phyloP scores from a whole-genome alignment of 2,888 invertebrate genomes.

The Drosophila multiciliata region DNA sequence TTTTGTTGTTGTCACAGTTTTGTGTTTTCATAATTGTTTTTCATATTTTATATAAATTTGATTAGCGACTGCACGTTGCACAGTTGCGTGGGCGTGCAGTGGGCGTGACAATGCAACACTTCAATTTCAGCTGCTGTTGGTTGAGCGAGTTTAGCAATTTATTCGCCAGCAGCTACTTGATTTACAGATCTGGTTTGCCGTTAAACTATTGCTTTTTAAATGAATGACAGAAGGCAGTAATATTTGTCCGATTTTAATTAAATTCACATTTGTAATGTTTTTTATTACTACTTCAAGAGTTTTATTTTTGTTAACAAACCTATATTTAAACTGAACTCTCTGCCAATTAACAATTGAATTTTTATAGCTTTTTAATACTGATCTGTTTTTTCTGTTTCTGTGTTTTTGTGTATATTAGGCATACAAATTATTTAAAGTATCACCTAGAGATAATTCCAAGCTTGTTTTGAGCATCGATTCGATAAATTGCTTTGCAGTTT shows the following conservation, averaged over 20 bases:
- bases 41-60: slow-evolving; percentile 74
- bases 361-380: not conserved
- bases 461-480: slow-evolving; percentile 10
- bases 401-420: not conserved
- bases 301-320: not conserved
- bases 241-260: not conserved
- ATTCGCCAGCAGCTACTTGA: slow-evolving; percentile 31
- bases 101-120: slow-evolving; percentile 33
- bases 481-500: slow-evolving; percentile 36
- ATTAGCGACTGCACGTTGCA: slow-evolving; percentile 63
- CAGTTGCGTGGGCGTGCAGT: slow-evolving; percentile 1
- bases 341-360: not conserved
- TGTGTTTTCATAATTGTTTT: slow-evolving; percentile 23
- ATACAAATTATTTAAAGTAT: not conserved
- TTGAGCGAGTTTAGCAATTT: slow-evolving; percentile 39
- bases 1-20: slow-evolving; percentile 37
- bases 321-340: not conserved
- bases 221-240: not conserved
- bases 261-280: not conserved
- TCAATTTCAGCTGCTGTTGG: slow-evolving; percentile 3
- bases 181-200: slow-evolving; percentile 28
- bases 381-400: not conserved
- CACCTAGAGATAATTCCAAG: slow-evolving; percentile 6
- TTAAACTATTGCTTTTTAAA: not conserved
- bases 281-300: not conserved